These are phyloP conservation scores for Teleogryllus occipitalis DNA, from an alignment of 1,140 invertebrate species.

Conservation along the genomic window DNA sequence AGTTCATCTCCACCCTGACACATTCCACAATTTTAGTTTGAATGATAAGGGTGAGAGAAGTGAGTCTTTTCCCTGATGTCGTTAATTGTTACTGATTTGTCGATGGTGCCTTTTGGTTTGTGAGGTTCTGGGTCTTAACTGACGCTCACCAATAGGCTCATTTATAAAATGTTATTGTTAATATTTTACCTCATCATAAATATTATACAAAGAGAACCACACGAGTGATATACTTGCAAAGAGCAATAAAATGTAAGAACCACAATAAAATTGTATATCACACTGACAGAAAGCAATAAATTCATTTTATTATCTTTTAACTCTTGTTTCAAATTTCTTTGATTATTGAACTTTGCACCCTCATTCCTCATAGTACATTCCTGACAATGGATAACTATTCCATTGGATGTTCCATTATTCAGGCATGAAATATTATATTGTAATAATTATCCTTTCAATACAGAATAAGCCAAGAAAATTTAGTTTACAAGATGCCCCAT, in stretches of 20 bases:
- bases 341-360: too few species aligned
- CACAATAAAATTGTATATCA: not conserved
- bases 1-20: not conserved
- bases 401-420: too few species aligned
- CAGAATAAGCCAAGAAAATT: too few species aligned
- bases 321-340: too few species aligned
- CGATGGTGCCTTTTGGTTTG: not conserved
- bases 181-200: not conserved
- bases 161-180: slow-evolving; percentile 6
- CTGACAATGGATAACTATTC: too few species aligned
- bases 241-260: not conserved
- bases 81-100: slow-evolving; percentile 5
- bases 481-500: too few species aligned
- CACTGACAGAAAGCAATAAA: not conserved
- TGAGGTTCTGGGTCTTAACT: slow-evolving; percentile 1
- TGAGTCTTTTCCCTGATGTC: not conserved
- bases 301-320: not conserved
- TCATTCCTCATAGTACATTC: too few species aligned
- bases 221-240: not conserved
- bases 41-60: not conserved
- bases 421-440: too few species aligned
- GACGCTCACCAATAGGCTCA: not conserved
- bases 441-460: too few species aligned
- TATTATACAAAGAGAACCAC: not conserved
- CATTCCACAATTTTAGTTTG: not conserved